These are phyloP conservation scores for Cephalotes varians DNA, from an alignment of 2,888 invertebrate genomes.

Conservation along the genomic window DNA sequence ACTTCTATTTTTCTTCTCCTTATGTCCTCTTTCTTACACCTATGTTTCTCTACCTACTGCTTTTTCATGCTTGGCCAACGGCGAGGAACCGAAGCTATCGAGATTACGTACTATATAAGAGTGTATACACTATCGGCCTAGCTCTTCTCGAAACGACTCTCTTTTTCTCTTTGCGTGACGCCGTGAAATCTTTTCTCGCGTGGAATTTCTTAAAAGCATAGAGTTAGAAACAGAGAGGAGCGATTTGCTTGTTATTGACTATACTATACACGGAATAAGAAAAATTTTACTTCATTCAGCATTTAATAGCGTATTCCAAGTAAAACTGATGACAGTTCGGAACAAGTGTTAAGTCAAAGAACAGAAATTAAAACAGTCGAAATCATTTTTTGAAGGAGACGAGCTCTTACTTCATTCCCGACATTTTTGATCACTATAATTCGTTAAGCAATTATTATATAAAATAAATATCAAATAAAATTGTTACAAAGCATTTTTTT, in stretches of 20 bases:
- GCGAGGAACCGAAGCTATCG: constrained; percentile 63
- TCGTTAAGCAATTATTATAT: not conserved
- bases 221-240: not conserved
- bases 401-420: not conserved
- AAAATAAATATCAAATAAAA: not conserved
- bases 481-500: not conserved
- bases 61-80: constrained; percentile 69
- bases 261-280: not conserved
- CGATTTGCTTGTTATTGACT: not conserved
- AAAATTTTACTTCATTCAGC: not conserved
- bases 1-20: not conserved
- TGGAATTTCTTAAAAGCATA: constrained; percentile 12
- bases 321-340: not conserved
- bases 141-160: constrained; percentile 38
- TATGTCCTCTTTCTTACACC: not conserved
- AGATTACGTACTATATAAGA: constrained; percentile 58
- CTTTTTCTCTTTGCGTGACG: constrained; percentile 39
- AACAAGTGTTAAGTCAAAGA: not conserved
- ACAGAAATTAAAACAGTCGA: not conserved
- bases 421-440: not conserved
- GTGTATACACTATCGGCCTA: constrained; percentile 43
- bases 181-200: constrained; percentile 24
- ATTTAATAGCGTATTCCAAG: not conserved
- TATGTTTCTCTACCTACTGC: constrained; percentile 18
- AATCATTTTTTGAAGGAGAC: not conserved